Base-by-base conservation (phyloP, 2,113 vertebrate species). In the Gambusia holbrooki region DNA sequence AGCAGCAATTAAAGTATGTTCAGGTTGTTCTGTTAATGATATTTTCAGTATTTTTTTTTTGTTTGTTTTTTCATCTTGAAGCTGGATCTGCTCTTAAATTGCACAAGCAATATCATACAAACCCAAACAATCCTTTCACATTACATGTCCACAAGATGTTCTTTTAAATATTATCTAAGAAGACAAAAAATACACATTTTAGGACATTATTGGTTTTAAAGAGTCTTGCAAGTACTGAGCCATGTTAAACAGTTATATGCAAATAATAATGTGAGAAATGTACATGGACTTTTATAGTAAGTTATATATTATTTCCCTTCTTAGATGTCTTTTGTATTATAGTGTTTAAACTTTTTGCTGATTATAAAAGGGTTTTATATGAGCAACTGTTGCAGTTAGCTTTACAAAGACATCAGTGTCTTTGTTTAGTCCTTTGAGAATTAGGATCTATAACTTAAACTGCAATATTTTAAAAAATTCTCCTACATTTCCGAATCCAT, bases 1-100 rank as follows among this genome's bases (percentile, higher is more conserved):
- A 82, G 86, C 74, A 87, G 73, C 82, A 80, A 73, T 76, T 27
- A 0, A 64, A 80, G 61, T 40, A 70, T 82, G 66, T 66, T 51
- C 69, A 73, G 81, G 82, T 83, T 84, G 74, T 85, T 85, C 73
- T 87, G 73, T 77, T 84, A 88, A 90, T 91, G 85, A 86, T 75
- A 74, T 77, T 88, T 87, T 86, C 76, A 79, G 69, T 84, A 86
- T 84, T 65, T 76, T 82, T 73, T 76, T 77, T 85, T 62, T 76
- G 80, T 71, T 76, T 68, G 76, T 74, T 69, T 58, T 79, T 73
- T 79, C 42, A 65, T 77, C 74, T 63, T 7, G 29, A 27, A 27
- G 27, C 27, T 62, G 66, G 27, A 64, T 67, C 4, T 54, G 66
- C 66, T 78, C 81, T 84, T 51, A 54, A 72, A 82, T 62, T 48